Evolutionary conservation across 2,113 vertebrate species (phyloP).

Genomic region (Herpetotheres cachinnans): DNA sequence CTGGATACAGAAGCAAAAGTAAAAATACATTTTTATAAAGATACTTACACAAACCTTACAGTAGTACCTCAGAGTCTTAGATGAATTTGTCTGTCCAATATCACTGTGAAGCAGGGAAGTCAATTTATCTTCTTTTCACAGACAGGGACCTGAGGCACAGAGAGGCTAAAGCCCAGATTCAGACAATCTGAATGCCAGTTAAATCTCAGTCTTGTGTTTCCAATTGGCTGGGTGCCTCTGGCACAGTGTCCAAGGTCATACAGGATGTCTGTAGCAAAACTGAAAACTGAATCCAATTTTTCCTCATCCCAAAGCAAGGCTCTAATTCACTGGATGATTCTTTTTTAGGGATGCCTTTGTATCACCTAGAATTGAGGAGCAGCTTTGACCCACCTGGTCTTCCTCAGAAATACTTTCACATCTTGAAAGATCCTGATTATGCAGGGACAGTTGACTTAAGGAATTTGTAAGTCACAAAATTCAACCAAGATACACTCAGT

Average conservation of each 20-base stretch:
- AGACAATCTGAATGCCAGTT: constrained; percentile 28
- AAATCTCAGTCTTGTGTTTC: constrained; percentile 36
- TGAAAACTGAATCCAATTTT: neutral
- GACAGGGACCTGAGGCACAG: constrained; percentile 23
- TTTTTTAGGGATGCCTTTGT: neutral
- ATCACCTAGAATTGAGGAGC: neutral
- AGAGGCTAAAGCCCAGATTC: constrained; percentile 32
- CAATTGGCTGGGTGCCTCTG: constrained; percentile 36
- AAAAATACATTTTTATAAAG: neutral
- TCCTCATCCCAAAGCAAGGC: neutral
- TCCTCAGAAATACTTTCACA: neutral
- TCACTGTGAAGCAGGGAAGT: neutral
- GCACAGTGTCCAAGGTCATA: constrained; percentile 2
- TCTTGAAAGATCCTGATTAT: neutral
- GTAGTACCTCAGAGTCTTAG: neutral
- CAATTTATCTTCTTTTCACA: constrained; percentile 57
- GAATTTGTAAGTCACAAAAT: neutral
- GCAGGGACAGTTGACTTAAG: neutral
- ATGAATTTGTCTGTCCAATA: constrained; percentile 15
- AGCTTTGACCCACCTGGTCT: neutral
- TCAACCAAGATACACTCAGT: neutral
- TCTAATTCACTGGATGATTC: neutral
- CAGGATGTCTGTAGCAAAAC: neutral
- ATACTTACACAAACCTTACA: neutral
- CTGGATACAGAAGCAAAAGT: neutral